These are phyloP conservation scores for Tetanocera ferruginea DNA, from an alignment of 2,888 invertebrate genomes.

Conservation along the genomic window DNA sequence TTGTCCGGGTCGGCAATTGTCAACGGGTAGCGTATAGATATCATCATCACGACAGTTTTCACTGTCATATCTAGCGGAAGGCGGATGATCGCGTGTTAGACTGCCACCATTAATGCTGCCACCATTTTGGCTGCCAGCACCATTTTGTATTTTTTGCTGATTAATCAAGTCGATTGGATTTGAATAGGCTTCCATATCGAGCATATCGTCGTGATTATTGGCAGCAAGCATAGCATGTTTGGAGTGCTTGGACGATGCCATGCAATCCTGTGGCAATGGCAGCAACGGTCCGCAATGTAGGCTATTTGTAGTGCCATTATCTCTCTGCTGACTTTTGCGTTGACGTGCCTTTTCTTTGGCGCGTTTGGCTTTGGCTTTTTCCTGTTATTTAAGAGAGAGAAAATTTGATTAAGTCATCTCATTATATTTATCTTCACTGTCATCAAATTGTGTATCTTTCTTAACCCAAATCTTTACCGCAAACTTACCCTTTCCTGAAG, in stretches of 20 bases:
- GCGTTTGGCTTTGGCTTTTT: slow-evolving; percentile 78
- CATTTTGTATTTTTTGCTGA: slow-evolving; percentile 62
- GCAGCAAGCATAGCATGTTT: slow-evolving; percentile 37
- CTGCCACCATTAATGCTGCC: slow-evolving; percentile 58
- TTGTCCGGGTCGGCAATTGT: slow-evolving; percentile 60
- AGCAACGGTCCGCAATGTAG: slow-evolving; percentile 65
- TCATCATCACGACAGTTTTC: slow-evolving; percentile 63
- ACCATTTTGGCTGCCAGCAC: slow-evolving; percentile 34
- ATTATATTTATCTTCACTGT: neutral
- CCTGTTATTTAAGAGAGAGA: slow-evolving; percentile 67
- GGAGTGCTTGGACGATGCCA: slow-evolving; percentile 50
- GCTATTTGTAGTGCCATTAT: slow-evolving; percentile 52
- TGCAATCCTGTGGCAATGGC: slow-evolving; percentile 64
- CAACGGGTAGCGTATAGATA: slow-evolving; percentile 68
- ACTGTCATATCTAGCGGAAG: slow-evolving; percentile 48
- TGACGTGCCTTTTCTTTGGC: slow-evolving; percentile 79
- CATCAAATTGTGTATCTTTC: neutral
- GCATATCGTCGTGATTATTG: slow-evolving; percentile 49
- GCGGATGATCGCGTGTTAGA: slow-evolving; percentile 55
- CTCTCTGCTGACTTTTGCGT: slow-evolving; percentile 72
- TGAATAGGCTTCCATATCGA: slow-evolving; percentile 70
- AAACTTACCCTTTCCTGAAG: slow-evolving; percentile 75
- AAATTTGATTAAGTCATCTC: neutral
- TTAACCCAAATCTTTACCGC: neutral
- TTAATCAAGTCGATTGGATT: slow-evolving; percentile 73